Conservation (phyloP, 2,797 vertebrate species). For the Gambelia wislizenii region DNA sequence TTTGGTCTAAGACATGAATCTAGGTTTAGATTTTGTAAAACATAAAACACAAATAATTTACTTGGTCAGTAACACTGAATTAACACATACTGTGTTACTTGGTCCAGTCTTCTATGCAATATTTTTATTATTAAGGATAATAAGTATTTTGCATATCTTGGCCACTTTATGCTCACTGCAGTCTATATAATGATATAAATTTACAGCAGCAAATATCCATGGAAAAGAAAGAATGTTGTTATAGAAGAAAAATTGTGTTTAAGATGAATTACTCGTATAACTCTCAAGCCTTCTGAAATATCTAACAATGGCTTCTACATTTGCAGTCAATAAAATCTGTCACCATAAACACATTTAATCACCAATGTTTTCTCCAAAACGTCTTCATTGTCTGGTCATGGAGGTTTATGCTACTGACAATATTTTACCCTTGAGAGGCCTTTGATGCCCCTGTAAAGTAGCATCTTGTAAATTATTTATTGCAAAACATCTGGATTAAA, state of each 20-base stretch:
- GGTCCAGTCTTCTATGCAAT: neutral
- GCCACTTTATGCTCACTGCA: slow-evolving; percentile 53
- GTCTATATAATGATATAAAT: slow-evolving; percentile 58
- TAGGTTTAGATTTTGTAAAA: neutral
- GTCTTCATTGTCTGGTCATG: neutral
- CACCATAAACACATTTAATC: slow-evolving; percentile 21
- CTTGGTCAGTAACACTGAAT: neutral
- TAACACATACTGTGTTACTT: neutral
- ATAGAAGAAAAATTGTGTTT: slow-evolving; percentile 17
- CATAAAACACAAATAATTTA: neutral
- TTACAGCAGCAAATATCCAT: slow-evolving; percentile 51
- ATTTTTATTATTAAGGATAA: slow-evolving; percentile 40
- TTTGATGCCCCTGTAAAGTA: slow-evolving; percentile 40
- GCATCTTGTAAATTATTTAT: slow-evolving; percentile 46
- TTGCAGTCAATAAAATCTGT: slow-evolving; percentile 27
- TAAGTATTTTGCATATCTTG: slow-evolving; percentile 52
- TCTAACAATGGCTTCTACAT: slow-evolving; percentile 11
- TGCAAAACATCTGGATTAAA: slow-evolving; percentile 59
- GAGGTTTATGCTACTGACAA: slow-evolving; percentile 35
- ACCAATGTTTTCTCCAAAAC: slow-evolving; percentile 16
- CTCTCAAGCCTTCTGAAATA: slow-evolving; percentile 1
- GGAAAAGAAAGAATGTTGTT: neutral
- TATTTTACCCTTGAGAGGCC: slow-evolving; percentile 11
- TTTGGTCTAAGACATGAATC: no score
- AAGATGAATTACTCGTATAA: slow-evolving; percentile 13